Base-by-base conservation (phyloP, 64 coral and sea anemone genomes). In the Stichodactyla mertensii region DNA sequence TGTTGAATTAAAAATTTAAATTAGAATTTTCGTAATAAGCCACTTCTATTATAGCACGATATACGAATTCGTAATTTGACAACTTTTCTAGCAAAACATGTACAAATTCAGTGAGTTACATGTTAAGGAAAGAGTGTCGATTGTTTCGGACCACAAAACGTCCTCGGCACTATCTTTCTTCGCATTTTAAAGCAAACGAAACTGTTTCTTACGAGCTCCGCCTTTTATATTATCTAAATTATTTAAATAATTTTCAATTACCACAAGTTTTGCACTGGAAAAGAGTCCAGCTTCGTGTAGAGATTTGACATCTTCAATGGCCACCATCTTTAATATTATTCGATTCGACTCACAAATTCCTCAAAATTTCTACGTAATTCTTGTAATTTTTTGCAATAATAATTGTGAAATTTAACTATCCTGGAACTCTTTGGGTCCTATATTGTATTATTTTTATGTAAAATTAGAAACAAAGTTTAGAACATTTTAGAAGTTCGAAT, bases 201-300 rank as follows among this genome's bases (percentile, higher is more conserved):
- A 58, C 9, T 6, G 36, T 45, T 62, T 16, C 13, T 1, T 62
- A 62, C 11, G 7, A 20, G 8, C 19, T 7, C 18, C n/a, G 4
- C 6, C 3, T 22, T 9, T 26, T 10, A 11, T 15, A 9, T n/a
- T 14, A 74, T 74, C 10, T 26, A 74, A 74, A 19, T 74, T 27
- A 27, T 4, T 74, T 31, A 10, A 74, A 74, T 12, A 0, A 74
- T 11, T 74, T 31, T 12, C 58, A 24, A 89, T 89, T 59, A 98
- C 95, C 54, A 94, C 77, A 45, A 94, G 51, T 31, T 85, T 86
- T 22, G 92, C 85, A 83, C 93, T 98, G 83, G 92, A 84, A 83
- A 92, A 78, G 22, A 98, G 66, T 19, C 95, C 92, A 85, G 71
- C 89, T 77, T 98, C 92, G 16, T 98, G 93, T 54, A 98, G 86